A percentile compares a stretch with the other conserved stretches of the same genome.
These are phyloP conservation scores for Globodera ellingtonae DNA, from an alignment of 1,140 invertebrate genomes.

Conservation along the genomic window DNA sequence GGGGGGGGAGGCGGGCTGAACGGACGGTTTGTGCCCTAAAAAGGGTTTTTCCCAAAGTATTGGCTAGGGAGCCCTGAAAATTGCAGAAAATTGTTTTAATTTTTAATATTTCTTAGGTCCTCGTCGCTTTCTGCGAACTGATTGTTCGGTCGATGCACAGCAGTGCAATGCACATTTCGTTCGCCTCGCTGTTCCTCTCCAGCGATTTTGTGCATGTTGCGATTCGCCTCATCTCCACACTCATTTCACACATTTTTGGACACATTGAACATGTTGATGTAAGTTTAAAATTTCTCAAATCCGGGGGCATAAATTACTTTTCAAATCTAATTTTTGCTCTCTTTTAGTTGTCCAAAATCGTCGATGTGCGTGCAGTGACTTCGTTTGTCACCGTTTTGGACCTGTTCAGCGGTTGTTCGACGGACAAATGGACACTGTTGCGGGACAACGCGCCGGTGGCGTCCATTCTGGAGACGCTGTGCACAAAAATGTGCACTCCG, in stretches of 20 bases:
- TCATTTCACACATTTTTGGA: constrained; percentile 31
- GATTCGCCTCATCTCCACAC: constrained; percentile 35
- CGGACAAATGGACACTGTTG: constrained; percentile 39
- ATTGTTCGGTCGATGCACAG: constrained; percentile 35
- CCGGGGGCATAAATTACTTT: background rate
- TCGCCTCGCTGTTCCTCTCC: constrained; percentile 52
- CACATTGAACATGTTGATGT: constrained; percentile 34
- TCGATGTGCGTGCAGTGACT: constrained; percentile 19
- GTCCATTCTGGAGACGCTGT: constrained; percentile 41
- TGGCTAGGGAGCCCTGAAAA: no score
- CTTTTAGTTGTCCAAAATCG: constrained; percentile 36
- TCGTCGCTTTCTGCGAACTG: constrained; percentile 16
- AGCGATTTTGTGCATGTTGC: constrained; percentile 36
- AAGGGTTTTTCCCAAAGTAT: no score
- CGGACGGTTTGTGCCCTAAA: no score
- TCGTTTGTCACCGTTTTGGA: constrained; percentile 33
- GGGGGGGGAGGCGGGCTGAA: no score
- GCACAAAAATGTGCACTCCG: constrained; percentile 41
- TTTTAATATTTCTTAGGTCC: constrained; percentile 31
- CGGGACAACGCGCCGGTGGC: constrained; percentile 33
- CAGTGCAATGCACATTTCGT: constrained; percentile 31
- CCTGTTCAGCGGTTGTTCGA: constrained; percentile 28
- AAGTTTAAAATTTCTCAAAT: constrained; percentile 9
- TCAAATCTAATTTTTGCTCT: background rate
- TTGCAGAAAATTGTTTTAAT: background rate